Base-by-base conservation (phyloP, 2,888 invertebrate species). In the Seira musarum region DNA sequence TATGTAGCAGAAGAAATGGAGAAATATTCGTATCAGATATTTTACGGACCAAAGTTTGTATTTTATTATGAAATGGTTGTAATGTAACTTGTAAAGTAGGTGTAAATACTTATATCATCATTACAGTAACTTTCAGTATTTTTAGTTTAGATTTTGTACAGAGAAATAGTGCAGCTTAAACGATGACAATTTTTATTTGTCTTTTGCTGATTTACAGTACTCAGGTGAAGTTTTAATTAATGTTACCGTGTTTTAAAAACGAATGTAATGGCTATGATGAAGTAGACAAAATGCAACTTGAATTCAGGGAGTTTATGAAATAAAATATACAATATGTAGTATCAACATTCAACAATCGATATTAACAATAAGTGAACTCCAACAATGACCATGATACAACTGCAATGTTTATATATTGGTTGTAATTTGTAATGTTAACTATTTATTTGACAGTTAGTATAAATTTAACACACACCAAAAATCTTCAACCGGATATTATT, bases 81-180 rank as follows among this genome's bases (percentile, higher is more conserved):
- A 81, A 83, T 83, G 78, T 83, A 83, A 81, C 81, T 78, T 82
- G 82, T 83, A 81, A 30, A 80, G 71, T 82, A 82, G 75, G 22
- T 81, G 80, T 81, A 76, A 21, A 81, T 81, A 81, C 25, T 79
- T 49, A 61, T 61, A 60, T 69, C 74, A 80, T 74, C 70, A 74
- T 80, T 74, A 17, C 13, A 53, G 17, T n/a, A 13, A 53, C 25
- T 63, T 63, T 17, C 22, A 63, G 25, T 24, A 63, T 63, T 63
- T 63, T 63, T 6, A 6, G 3, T 63, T 13, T 63, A 63, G 21
- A 17, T 5, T 63, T 63, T 21, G 10, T 24, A n/a, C n/a, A 57
- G 57, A 57, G 57, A 57, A 57, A 13, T 13, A 46, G 8, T 15
- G 15, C 15, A 10, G 15, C 10, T 13, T 13, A 46, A 46, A 57